A percentile compares a stretch with the other conserved stretches of the same genome.
phyloP scores from a whole-genome alignment of 2,113 vertebrate genomes.

The Pterocles gutturalis region DNA sequence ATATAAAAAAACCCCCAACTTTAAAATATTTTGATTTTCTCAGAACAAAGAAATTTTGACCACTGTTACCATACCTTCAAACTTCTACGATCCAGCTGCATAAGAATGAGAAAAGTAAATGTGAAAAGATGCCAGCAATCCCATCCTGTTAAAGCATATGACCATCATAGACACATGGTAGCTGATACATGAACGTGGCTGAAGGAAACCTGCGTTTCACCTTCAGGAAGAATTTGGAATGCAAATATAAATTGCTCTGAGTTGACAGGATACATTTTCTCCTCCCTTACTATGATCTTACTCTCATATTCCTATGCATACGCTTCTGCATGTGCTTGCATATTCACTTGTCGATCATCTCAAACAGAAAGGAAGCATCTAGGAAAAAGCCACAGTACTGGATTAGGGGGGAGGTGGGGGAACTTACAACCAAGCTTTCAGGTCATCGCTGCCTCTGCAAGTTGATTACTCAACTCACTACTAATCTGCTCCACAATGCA shows the following conservation, averaged over 20 bases:
- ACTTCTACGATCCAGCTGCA: not conserved
- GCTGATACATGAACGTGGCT: rapidly evolving
- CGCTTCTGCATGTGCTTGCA: not conserved
- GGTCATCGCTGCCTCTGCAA: not conserved
- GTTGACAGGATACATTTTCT: not conserved
- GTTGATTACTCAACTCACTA: not conserved
- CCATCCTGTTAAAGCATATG: not conserved
- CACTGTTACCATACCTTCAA: not conserved
- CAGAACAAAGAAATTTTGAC: not conserved
- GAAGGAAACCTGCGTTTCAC: not conserved
- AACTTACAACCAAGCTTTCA: not conserved
- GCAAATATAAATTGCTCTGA: not conserved
- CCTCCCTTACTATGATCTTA: not conserved
- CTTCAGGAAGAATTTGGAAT: not conserved
- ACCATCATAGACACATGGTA: not conserved
- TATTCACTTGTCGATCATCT: rapidly evolving
- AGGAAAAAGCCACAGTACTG: not conserved
- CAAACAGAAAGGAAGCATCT: not conserved
- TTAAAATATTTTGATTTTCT: not conserved
- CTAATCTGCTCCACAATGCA: slow-evolving; percentile 23
- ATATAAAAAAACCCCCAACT: not conserved
- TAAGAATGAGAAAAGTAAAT: not conserved
- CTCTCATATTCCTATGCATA: not conserved
- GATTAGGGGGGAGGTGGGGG: not conserved
- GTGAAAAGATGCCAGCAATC: not conserved